These are phyloP conservation scores for Naja naja DNA, from an alignment of 2,113 vertebrate genomes.

Conservation along the genomic window DNA sequence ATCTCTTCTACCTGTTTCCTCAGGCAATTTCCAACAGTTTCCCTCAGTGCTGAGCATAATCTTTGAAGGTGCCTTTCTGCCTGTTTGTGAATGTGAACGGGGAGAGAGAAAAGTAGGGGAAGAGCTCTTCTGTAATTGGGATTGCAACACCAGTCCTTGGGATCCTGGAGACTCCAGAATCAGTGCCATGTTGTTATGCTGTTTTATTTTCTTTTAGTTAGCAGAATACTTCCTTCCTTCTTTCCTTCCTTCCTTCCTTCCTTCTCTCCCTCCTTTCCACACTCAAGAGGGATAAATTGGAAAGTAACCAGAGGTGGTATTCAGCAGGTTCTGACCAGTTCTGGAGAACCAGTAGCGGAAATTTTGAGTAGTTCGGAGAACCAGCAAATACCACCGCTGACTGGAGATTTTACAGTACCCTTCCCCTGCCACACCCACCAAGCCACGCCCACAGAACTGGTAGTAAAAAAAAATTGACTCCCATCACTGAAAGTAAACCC, in stretches of 20 bases:
- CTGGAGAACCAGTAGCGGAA: too few relatives aligned
- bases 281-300: not conserved
- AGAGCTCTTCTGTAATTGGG: not conserved
- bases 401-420: too few relatives aligned
- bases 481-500: too few relatives aligned
- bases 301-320: not conserved
- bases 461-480: too few relatives aligned
- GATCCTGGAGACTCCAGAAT: not conserved
- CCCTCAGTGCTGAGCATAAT: not conserved
- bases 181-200: not conserved
- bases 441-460: too few relatives aligned
- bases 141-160: not conserved
- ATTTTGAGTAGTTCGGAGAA: too few relatives aligned
- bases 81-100: not conserved
- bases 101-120: not conserved
- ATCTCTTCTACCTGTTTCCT: not conserved
- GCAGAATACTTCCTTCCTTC: not conserved
- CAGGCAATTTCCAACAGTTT: not conserved
- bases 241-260: too few relatives aligned
- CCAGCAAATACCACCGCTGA: too few relatives aligned
- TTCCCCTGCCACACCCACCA: too few relatives aligned
- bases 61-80: not conserved
- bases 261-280: not conserved
- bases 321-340: too few relatives aligned
- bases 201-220: not conserved